phyloP scores from a whole-genome alignment of 2,113 vertebrate species.

The Calcarius ornatus region DNA sequence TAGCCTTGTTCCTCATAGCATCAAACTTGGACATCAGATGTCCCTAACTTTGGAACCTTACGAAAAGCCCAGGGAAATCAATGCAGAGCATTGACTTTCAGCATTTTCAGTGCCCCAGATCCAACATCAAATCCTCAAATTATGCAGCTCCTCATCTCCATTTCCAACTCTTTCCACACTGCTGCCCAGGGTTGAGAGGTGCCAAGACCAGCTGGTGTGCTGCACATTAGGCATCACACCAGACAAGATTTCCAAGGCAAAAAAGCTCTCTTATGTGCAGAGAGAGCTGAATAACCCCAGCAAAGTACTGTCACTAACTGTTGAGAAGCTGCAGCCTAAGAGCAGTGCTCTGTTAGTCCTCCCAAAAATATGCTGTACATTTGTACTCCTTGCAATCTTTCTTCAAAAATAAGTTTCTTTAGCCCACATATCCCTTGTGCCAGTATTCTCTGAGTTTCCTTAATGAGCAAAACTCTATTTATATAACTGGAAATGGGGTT shows the following conservation, averaged over 20 bases:
- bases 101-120: background rate
- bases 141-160: background rate
- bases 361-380: accelerated
- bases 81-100: background rate
- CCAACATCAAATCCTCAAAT: background rate
- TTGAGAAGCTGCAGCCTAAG: background rate
- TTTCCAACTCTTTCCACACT: background rate
- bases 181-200: background rate
- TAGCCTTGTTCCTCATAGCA: background rate
- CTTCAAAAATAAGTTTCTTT: background rate
- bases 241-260: background rate
- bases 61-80: background rate
- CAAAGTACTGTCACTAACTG: background rate
- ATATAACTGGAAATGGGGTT: background rate
- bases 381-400: background rate
- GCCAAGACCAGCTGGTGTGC: background rate
- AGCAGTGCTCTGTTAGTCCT: background rate
- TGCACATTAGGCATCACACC: background rate
- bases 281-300: background rate
- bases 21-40: accelerated
- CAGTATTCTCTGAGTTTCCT: background rate
- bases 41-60: background rate
- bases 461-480: background rate
- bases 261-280: background rate
- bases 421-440: background rate